Conservation (phyloP, 2,797 vertebrate species). For the Rhinella marina region DNA sequence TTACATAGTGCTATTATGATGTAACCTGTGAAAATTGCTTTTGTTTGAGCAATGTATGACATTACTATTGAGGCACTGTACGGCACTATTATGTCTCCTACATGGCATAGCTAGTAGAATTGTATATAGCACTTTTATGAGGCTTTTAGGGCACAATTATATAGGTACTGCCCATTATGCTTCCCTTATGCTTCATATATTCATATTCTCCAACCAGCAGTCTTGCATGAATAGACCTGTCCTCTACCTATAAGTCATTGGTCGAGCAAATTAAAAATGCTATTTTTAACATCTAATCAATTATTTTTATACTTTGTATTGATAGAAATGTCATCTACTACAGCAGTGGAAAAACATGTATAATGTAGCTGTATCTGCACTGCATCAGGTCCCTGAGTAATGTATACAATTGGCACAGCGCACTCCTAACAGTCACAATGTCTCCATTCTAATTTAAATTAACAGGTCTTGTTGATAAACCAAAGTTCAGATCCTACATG, state of each 20-base stretch:
- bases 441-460: constrained; percentile 20
- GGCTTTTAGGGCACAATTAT: too few relatives aligned
- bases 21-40: too few relatives aligned
- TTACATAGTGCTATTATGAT: too few relatives aligned
- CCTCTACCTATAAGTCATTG: not conserved
- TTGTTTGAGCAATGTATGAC: too few relatives aligned
- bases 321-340: not conserved
- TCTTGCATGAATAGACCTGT: not conserved
- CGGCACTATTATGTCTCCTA: too few relatives aligned
- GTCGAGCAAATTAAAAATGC: not conserved
- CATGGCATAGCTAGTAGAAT: too few relatives aligned
- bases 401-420: constrained; percentile 16
- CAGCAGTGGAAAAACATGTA: not conserved
- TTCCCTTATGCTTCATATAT: not conserved
- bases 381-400: not conserved
- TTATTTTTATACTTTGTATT: constrained; percentile 4
- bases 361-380: constrained; percentile 2
- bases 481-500: not conserved
- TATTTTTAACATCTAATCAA: not conserved
- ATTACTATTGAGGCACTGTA: too few relatives aligned
- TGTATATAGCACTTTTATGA: too few relatives aligned
- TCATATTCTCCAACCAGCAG: not conserved
- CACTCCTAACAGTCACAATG: not conserved
- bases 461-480: constrained; percentile 19
- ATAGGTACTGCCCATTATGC: too few relatives aligned